Percentiles rank a stretch among this genome's conserved stretches.
Conservation (phyloP, 2,888 invertebrate species). For the Drosophila paramelanica region DNA sequence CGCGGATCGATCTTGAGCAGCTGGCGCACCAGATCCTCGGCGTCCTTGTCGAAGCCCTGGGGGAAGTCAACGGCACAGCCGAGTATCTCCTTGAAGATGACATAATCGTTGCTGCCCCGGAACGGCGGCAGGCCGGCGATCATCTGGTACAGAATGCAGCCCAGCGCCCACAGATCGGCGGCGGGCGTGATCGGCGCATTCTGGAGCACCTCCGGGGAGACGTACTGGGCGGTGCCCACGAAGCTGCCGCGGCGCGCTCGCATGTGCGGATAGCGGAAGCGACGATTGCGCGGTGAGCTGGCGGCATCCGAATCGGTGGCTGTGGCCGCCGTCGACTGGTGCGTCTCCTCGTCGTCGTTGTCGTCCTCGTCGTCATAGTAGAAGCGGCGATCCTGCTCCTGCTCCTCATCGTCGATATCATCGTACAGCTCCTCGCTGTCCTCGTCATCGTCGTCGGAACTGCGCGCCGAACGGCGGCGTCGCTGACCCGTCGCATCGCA, state of each 20-base stretch:
- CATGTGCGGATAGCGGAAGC: conserved; percentile 51
- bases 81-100: conserved; percentile 97
- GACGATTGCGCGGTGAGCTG: conserved; percentile 56
- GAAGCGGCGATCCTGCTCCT: conserved; percentile 25
- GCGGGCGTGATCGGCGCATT: conserved; percentile 91
- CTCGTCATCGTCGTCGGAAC: conserved; percentile 68
- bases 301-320: conserved; percentile 36
- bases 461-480: conserved; percentile 50
- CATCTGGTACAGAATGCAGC: conserved; percentile 99
- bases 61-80: conserved; percentile 96
- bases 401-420: conserved; percentile 62
- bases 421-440: conserved; percentile 60
- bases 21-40: conserved; percentile 94
- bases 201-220: conserved; percentile 97
- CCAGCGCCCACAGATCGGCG: conserved; percentile 98
- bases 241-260: conserved; percentile 90
- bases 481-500: conserved; percentile 23
- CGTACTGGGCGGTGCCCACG: conserved; percentile 99
- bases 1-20: conserved; percentile 93
- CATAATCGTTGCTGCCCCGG: conserved; percentile 95
- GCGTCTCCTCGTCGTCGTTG: conserved; percentile 47
- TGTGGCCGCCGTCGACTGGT: not conserved
- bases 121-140: conserved; percentile 97
- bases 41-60: conserved; percentile 93
- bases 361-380: conserved; percentile 47